Percentiles rank a stretch among this genome's conserved stretches.
Evolutionary conservation across 2,888 invertebrate genomes (phyloP).

Genomic region (Blastobasis lacticolella): DNA sequence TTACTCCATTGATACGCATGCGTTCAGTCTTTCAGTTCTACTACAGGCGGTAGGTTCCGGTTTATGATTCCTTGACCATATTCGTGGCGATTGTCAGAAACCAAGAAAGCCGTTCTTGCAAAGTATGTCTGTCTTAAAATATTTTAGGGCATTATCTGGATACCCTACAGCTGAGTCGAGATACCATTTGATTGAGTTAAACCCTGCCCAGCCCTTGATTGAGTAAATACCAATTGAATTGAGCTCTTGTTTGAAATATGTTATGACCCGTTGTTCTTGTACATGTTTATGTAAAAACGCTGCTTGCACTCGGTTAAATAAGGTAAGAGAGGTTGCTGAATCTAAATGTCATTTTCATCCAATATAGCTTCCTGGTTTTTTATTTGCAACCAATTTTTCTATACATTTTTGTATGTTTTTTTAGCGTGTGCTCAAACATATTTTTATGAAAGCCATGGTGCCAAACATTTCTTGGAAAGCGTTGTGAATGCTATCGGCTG

Average conservation of each 20-base stretch:
- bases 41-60: conserved; percentile 2
- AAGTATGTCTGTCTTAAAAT: conserved; percentile 10
- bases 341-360: conserved; percentile 2
- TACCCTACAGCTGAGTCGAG: conserved; percentile 8
- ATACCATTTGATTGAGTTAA: conserved; percentile 12
- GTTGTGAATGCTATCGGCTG: conserved; percentile 13
- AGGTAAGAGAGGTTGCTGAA: background rate
- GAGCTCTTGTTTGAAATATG: conserved; percentile 12
- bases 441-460: conserved; percentile 2
- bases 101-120: conserved; percentile 10
- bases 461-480: conserved; percentile 12
- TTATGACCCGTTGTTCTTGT: conserved; percentile 2
- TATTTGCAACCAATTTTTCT: background rate
- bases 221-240: background rate
- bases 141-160: conserved; percentile 14
- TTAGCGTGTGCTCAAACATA: conserved; percentile 12
- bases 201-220: no score
- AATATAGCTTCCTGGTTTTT: conserved; percentile 3
- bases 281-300: conserved; percentile 1
- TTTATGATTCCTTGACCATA: conserved; percentile 9
- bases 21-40: conserved; percentile 11
- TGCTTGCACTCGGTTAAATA: background rate
- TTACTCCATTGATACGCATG: conserved; percentile 14
- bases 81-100: conserved; percentile 9
- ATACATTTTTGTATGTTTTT: conserved; percentile 7